Evolutionary conservation across 2,113 vertebrate genomes (phyloP).

Genomic region (Tetraodon nigroviridis): DNA sequence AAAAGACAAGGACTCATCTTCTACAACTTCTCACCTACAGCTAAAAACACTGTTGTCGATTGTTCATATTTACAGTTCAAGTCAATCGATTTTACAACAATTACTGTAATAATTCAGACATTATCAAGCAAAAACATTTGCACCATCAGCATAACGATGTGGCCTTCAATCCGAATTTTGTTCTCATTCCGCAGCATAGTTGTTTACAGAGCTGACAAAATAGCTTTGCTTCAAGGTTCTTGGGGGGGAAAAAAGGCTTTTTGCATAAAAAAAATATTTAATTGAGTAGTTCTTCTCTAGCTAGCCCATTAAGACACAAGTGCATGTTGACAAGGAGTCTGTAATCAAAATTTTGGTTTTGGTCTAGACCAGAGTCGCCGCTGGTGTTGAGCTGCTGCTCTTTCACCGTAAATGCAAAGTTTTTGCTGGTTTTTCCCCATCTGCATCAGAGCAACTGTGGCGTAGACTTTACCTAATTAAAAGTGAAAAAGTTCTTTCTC

Average conservation of each 20-base stretch:
- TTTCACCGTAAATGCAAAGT: not conserved
- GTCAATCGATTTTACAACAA: not conserved
- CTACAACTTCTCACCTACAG: not conserved
- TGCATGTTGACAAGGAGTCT: not conserved
- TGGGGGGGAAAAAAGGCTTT: too few species aligned
- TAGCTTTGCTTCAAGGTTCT: not conserved
- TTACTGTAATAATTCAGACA: not conserved
- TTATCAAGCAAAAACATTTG: not conserved
- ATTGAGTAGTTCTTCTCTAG: too few species aligned
- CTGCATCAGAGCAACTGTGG: not conserved
- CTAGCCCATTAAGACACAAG: not conserved
- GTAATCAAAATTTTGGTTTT: not conserved
- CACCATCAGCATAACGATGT: not conserved
- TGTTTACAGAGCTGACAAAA: not conserved
- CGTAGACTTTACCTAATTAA: conserved; percentile 30
- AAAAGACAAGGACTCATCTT: too few species aligned
- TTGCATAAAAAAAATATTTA: too few species aligned
- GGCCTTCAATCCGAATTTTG: not conserved
- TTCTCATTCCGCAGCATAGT: not conserved
- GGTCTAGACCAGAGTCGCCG: too few species aligned
- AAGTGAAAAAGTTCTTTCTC: conserved; percentile 28
- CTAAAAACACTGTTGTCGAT: not conserved
- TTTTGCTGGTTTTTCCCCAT: not conserved
- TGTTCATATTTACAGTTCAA: not conserved
- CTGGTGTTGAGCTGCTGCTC: not conserved